phyloP scores from a whole-genome alignment of 2,113 vertebrate genomes.

The Polypterus bichir region DNA sequence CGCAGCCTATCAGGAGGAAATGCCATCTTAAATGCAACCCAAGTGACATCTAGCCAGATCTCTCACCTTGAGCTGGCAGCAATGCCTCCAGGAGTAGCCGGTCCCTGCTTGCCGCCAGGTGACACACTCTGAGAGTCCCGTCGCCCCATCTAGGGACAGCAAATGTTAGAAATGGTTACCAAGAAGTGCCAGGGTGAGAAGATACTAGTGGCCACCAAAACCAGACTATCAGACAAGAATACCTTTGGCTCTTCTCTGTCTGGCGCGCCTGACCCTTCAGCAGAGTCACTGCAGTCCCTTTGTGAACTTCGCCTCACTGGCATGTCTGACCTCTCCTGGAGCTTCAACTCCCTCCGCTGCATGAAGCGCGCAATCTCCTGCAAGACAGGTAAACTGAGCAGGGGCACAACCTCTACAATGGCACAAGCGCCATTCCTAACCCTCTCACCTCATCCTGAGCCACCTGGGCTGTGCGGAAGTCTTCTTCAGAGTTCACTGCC shows the following conservation, averaged over 20 bases:
- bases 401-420: background rate
- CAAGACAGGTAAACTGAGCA: background rate
- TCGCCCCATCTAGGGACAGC: too few relatives aligned
- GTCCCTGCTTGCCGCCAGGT: too few relatives aligned
- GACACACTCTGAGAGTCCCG: too few relatives aligned
- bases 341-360: slow-evolving; percentile 55
- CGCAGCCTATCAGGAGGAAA: too few relatives aligned
- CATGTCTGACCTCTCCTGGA: slow-evolving; percentile 37
- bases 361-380: slow-evolving; percentile 67
- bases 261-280: background rate
- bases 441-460: slow-evolving; percentile 51
- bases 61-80: too few relatives aligned
- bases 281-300: slow-evolving; percentile 30
- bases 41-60: too few relatives aligned
- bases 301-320: slow-evolving; percentile 29
- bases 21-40: too few relatives aligned
- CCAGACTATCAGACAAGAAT: background rate
- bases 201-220: background rate
- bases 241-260: background rate
- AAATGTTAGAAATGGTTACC: too few relatives aligned
- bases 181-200: too few relatives aligned
- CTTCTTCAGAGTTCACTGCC: slow-evolving; percentile 23
- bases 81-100: too few relatives aligned
- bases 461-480: slow-evolving; percentile 49
- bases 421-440: background rate